Conservation (phyloP, 2,113 vertebrate genomes). For the Propithecus coquereli region DNA sequence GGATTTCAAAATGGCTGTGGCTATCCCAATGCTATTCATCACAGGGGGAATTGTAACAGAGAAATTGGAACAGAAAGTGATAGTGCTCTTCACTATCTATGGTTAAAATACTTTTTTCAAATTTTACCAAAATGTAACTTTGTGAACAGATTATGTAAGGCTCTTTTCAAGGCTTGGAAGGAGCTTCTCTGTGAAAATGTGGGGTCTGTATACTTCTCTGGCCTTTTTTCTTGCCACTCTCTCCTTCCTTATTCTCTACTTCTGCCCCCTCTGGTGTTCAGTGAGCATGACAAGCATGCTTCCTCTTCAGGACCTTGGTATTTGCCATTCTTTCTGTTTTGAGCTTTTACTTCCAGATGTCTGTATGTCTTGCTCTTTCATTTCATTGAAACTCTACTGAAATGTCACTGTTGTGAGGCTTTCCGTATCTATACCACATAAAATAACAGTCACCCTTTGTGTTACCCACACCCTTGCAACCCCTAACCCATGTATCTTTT, state of each 20-base stretch:
- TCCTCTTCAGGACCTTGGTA: background rate
- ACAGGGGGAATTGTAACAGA: background rate
- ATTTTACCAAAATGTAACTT: background rate
- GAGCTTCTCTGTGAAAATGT: background rate
- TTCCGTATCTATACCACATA: background rate
- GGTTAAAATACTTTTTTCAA: background rate
- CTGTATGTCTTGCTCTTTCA: background rate
- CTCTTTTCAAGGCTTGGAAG: background rate
- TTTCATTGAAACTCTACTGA: background rate
- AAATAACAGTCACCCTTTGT: background rate
- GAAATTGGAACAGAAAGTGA: background rate
- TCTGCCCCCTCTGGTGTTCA: background rate
- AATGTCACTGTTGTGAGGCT: background rate
- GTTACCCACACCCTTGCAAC: rapidly evolving
- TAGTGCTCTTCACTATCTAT: background rate
- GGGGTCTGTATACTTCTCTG: background rate
- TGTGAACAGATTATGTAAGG: background rate
- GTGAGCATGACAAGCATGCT: background rate
- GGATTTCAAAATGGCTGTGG: background rate
- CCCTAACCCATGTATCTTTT: background rate
- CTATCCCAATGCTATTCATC: background rate
- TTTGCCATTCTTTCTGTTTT: background rate
- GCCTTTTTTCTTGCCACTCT: background rate
- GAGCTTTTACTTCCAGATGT: background rate
- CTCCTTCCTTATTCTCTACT: background rate